Evolutionary conservation across 2,888 invertebrate genomes (phyloP).

Genomic region (Synanthedon vespiformis): DNA sequence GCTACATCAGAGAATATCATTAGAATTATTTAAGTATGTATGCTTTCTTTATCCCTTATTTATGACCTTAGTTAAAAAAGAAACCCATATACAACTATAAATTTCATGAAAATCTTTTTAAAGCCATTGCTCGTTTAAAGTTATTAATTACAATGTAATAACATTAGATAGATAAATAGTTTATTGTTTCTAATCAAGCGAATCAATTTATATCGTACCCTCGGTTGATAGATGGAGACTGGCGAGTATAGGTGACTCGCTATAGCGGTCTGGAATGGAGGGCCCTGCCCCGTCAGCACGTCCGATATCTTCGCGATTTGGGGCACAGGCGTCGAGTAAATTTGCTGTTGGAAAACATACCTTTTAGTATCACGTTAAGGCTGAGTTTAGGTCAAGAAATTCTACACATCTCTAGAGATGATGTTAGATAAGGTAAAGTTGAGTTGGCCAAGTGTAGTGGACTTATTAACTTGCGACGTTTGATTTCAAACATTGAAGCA

Average conservation of each 20-base stretch:
- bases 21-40: too few relatives aligned
- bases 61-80: too few relatives aligned
- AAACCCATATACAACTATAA: too few relatives aligned
- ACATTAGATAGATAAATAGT: neutral
- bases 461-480: neutral
- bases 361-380: neutral
- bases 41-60: too few relatives aligned
- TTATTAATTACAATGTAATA: neutral
- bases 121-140: neutral
- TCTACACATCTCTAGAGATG: neutral
- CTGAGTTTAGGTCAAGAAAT: neutral
- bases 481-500: neutral
- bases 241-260: conserved; percentile 48
- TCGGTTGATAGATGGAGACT: conserved; percentile 40
- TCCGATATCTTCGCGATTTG: conserved; percentile 50
- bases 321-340: conserved; percentile 27
- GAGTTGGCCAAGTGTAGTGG: neutral
- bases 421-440: neutral
- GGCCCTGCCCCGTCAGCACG: conserved; percentile 40
- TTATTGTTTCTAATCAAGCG: neutral
- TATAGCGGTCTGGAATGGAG: conserved; percentile 40
- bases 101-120: too few relatives aligned
- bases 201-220: conserved; percentile 21
- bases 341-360: conserved; percentile 8
- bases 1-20: too few relatives aligned